Percentiles rank a stretch among this genome's conserved stretches.
Evolutionary conservation across 2,113 vertebrate genomes (phyloP).

Genomic region (Phyllostomus discolor): DNA sequence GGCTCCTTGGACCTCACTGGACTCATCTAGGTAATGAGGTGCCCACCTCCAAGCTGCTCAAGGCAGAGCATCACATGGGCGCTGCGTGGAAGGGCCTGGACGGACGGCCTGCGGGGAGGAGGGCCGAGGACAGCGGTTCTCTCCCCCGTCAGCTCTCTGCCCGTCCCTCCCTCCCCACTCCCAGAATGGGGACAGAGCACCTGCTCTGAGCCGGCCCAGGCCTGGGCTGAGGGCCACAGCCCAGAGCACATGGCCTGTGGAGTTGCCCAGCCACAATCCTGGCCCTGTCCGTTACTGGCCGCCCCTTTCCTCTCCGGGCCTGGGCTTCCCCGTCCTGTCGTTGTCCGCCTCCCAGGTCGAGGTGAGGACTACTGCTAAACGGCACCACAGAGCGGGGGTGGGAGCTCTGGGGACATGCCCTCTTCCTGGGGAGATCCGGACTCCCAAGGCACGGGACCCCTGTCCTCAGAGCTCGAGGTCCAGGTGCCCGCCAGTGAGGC

Average conservation of each 20-base stretch:
- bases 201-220: background rate
- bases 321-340: background rate
- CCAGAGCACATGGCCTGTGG: background rate
- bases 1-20: background rate
- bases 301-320: background rate
- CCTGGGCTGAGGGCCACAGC: background rate
- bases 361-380: background rate
- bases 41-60: background rate
- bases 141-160: no score
- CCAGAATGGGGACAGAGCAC: background rate
- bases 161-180: rapidly evolving
- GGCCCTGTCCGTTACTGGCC: background rate
- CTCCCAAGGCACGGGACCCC: background rate
- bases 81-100: background rate
- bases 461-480: background rate
- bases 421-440: background rate
- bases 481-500: background rate
- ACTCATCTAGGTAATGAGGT: background rate
- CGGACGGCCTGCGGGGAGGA: no score
- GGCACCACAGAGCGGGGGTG: rapidly evolving
- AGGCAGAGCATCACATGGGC: background rate
- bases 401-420: no score
- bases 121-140: background rate
- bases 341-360: background rate
- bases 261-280: background rate